Conservation (phyloP, 2,888 invertebrate genomes). For the Phalera bucephala region DNA sequence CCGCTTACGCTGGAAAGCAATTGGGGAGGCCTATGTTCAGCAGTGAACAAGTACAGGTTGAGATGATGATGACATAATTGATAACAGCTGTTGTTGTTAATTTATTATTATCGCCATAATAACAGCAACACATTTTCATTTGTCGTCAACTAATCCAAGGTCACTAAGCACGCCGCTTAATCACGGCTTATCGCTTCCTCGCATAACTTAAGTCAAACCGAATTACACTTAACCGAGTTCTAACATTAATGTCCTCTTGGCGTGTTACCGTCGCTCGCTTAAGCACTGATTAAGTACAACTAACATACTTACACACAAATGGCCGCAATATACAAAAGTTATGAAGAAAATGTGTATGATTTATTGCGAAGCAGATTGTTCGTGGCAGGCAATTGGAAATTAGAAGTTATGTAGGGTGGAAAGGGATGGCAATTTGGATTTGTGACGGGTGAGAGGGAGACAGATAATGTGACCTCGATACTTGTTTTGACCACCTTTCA, state of each 20-base stretch:
- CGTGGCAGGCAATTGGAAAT: conserved; percentile 1
- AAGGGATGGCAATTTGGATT: not conserved
- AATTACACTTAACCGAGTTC: conserved; percentile 53
- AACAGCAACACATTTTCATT: no score
- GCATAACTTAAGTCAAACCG: conserved; percentile 9
- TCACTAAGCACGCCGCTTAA: no score
- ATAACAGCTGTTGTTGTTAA: no score
- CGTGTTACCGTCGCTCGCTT: conserved; percentile 60
- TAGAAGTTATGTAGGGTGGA: not conserved
- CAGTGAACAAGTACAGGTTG: no score
- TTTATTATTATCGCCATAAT: no score
- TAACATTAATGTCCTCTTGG: conserved; percentile 76
- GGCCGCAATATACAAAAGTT: conserved; percentile 39
- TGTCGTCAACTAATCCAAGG: no score
- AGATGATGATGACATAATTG: no score
- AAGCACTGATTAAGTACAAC: conserved; percentile 67
- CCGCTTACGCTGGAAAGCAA: no score
- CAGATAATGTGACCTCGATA: no score
- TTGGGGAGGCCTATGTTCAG: no score
- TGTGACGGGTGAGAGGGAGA: no score
- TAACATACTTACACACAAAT: conserved; percentile 42
- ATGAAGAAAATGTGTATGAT: conserved; percentile 43
- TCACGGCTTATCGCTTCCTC: conserved; percentile 16
- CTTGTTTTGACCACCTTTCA: no score
- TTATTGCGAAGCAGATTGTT: conserved; percentile 41